A percentile compares a stretch with the other conserved stretches of the same genome.
Evolutionary conservation across 2,797 vertebrate genomes (phyloP).

Genomic region (Notamacropus eugenii): DNA sequence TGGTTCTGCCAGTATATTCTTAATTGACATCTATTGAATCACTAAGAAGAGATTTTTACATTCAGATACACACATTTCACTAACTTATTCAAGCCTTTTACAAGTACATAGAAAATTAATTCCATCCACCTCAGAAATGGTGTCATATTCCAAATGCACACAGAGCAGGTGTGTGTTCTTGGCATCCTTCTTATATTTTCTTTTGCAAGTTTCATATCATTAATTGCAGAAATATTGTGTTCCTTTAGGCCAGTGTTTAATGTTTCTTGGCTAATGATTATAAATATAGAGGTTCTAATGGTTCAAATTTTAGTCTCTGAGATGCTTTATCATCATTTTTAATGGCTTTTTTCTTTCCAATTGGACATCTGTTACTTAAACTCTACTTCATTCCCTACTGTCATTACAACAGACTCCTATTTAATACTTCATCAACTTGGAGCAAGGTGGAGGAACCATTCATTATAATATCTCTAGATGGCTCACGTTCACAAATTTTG

Average conservation of each 20-base stretch:
- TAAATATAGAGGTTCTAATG: background rate
- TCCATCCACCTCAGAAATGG: background rate
- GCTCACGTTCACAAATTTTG: background rate
- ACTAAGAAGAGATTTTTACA: background rate
- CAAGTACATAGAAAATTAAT: background rate
- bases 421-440: background rate
- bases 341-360: background rate
- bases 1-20: background rate
- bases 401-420: background rate
- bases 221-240: background rate
- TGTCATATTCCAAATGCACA: background rate
- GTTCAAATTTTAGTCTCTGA: constrained; percentile 6
- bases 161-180: background rate
- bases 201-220: constrained; percentile 7
- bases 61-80: background rate
- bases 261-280: background rate
- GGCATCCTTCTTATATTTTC: constrained; percentile 14
- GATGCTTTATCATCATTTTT: background rate
- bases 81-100: background rate
- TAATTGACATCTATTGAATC: background rate
- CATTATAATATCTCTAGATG: background rate
- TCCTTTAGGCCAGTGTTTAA: constrained; percentile 32
- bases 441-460: background rate
- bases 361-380: background rate
- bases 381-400: background rate